A percentile compares a stretch with the other conserved stretches of the same genome.
Conservation (phyloP, 2,113 vertebrate species). For the Osmerus eperlanus region DNA sequence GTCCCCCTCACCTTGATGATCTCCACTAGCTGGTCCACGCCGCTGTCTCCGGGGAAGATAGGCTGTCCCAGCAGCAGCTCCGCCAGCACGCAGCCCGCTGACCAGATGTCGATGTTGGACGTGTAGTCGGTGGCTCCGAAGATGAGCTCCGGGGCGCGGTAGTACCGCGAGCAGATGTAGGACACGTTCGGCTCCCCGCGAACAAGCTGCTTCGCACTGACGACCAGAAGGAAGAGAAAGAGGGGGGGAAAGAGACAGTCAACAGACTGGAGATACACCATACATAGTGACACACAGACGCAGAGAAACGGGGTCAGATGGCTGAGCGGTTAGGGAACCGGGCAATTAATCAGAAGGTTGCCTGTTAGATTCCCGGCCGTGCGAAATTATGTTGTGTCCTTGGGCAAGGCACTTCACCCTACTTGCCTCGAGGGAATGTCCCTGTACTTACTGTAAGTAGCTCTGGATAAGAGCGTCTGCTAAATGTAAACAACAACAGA, state of each 20-base stretch:
- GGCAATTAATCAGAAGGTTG: too few species aligned
- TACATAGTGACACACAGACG: background rate
- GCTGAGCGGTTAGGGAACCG: too few species aligned
- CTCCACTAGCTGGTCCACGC: slow-evolving; percentile 92
- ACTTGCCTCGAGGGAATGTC: too few species aligned
- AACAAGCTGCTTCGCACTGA: slow-evolving; percentile 88
- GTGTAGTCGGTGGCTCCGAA: slow-evolving; percentile 94
- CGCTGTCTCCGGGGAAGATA: slow-evolving; percentile 91
- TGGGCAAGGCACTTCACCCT: too few species aligned
- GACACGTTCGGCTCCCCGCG: slow-evolving; percentile 92
- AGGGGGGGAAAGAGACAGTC: slow-evolving; percentile 14
- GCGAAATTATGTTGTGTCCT: too few species aligned
- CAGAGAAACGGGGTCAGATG: slow-evolving; percentile 1
- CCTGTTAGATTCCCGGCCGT: too few species aligned
- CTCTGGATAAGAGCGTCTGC: too few species aligned
- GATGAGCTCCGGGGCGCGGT: slow-evolving; percentile 91
- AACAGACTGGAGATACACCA: background rate
- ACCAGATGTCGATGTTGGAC: slow-evolving; percentile 93
- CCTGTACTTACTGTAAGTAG: too few species aligned
- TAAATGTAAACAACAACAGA: background rate
- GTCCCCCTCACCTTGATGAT: slow-evolving; percentile 84
- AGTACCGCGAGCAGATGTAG: slow-evolving; percentile 95
- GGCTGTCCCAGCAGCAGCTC: slow-evolving; percentile 89
- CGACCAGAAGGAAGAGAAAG: slow-evolving; percentile 6
- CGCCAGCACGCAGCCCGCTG: slow-evolving; percentile 87